phyloP scores from a whole-genome alignment of 2,797 vertebrate genomes.

The Ceryle rudis region DNA sequence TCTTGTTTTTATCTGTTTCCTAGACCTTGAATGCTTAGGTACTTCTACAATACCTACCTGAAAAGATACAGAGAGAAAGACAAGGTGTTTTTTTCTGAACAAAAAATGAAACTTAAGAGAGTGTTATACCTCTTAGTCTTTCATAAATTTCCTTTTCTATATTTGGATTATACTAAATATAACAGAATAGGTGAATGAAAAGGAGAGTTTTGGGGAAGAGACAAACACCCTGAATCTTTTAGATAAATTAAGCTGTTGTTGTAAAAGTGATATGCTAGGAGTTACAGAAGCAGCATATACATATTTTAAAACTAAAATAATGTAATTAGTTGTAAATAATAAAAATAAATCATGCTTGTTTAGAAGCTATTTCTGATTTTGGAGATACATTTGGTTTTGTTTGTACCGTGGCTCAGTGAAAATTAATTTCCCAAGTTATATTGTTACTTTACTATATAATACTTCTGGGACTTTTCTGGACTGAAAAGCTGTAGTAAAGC shows the following conservation, averaged over 20 bases:
- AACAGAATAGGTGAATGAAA: background rate
- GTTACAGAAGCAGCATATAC: background rate
- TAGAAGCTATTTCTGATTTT: background rate
- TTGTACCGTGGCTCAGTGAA: background rate
- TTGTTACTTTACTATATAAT: background rate
- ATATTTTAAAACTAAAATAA: background rate
- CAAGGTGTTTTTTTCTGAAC: background rate
- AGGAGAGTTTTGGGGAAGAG: background rate
- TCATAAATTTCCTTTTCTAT: background rate
- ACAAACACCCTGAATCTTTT: background rate
- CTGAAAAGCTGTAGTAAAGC: background rate
- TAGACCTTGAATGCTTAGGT: background rate
- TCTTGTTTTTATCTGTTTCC: background rate
- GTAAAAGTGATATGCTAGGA: background rate
- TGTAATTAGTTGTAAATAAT: background rate
- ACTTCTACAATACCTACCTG: background rate
- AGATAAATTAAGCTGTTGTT: background rate
- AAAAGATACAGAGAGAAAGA: background rate
- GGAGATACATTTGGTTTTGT: background rate
- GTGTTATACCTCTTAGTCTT: background rate
- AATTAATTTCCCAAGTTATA: background rate
- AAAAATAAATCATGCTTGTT: background rate
- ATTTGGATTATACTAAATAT: background rate
- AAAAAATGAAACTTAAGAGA: background rate
- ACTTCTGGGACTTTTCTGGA: background rate